These are phyloP conservation scores for Gymnogyps californianus DNA, from an alignment of 2,113 vertebrate genomes.

Conservation along the genomic window DNA sequence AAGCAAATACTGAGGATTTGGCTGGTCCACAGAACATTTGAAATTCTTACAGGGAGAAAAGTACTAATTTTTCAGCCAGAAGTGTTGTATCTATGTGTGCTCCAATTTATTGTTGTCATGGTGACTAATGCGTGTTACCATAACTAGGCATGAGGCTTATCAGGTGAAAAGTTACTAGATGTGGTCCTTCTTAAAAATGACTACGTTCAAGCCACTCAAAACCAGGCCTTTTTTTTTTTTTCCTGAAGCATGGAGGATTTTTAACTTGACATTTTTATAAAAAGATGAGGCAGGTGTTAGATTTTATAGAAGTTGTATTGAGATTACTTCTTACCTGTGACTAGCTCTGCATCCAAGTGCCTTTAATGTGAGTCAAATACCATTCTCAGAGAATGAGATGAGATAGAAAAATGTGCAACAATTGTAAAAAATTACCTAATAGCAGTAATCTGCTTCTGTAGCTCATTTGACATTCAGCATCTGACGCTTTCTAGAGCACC, in stretches of 20 bases:
- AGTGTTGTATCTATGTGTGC: neutral
- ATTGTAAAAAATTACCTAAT: neutral
- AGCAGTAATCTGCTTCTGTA: neutral
- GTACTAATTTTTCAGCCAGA: neutral
- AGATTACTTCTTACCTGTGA: neutral
- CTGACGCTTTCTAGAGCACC: neutral
- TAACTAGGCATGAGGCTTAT: slow-evolving; percentile 8
- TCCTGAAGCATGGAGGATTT: neutral
- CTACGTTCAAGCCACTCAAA: neutral
- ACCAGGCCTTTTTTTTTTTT: neutral
- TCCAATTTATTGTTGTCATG: slow-evolving; percentile 41
- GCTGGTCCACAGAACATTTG: neutral
- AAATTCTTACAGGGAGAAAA: neutral
- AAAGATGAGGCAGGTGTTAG: neutral
- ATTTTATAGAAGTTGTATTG: neutral
- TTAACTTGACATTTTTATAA: neutral
- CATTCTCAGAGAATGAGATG: neutral
- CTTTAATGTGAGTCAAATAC: neutral
- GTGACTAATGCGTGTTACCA: slow-evolving; percentile 17
- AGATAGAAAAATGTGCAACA: neutral
- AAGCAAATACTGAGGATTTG: neutral
- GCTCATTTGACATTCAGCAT: neutral
- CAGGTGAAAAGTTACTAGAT: slow-evolving; percentile 18
- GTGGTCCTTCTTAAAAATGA: neutral
- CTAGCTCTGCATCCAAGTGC: neutral